Base-by-base conservation (phyloP, 2,888 invertebrate species). In the Coecobrya sp. region DNA sequence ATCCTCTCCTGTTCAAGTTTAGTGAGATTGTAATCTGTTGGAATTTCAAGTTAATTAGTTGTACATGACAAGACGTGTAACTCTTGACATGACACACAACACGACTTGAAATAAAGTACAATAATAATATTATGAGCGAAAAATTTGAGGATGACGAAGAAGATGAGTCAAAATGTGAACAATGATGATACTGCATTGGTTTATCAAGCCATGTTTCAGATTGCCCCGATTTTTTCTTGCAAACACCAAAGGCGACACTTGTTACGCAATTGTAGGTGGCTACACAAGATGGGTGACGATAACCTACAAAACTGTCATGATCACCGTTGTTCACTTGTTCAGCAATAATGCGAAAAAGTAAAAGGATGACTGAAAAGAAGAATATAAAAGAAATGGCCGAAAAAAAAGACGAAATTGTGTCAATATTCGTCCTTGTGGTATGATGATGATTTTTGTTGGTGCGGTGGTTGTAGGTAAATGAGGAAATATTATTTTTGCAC, bases 401-500 rank as follows among this genome's bases (percentile, higher is more conserved):
- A 79, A 45, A 79, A 45, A 62, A 65, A 1, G 49, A 25, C n/a
- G 76, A 76, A 76, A 79, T 79, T 79, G 79, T 79, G 79, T 79
- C 79, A 79, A 79, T 16, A 79, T 10, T 79, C 79, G 79, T 55
- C 79, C 79, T 79, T 79, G 79, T 27, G 27, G 27, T n/a, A 68
- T 25, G 79, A 52, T 16, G 49, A 27, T 49, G 19, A n/a, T n/a
- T n/a, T n/a, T 19, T 25, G 79, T 36, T 16, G 25, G 16, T 52
- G 22, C 0, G 7, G 10, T 25, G 0, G 52, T 27, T 3, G 13
- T 79, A 79, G 79, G 79, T 79, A 79, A 79, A 79, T 55, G 42
- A 79, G 79, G 79, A 79, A 79, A 79, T 30, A 25, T 79, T 52
- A 8, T 2, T 42, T 19, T 25, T 36, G 8, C 45, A 36, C n/a